Evolutionary conservation across 1,140 invertebrate genomes (phyloP), one percentile per base, ranked within the genome.

Genomic region (Drosophila kikkawai): DNA sequence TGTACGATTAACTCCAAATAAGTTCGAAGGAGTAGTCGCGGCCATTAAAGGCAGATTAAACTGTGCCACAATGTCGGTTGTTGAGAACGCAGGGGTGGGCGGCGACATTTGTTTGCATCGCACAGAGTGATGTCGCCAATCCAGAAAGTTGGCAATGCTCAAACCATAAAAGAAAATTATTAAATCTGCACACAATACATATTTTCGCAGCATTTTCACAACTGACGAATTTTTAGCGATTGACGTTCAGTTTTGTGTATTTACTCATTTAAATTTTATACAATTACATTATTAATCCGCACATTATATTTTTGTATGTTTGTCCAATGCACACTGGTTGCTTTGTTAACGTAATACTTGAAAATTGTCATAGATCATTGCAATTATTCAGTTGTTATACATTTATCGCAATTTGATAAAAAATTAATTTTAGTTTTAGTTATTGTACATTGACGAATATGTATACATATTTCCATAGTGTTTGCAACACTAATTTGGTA

Each of bases 21-120:
- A 65, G 58, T 61, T 83, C 0, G 74, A 44, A 0, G 48, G 45
- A 11, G 71, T 80, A 3, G 78, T 66, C 1, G 74, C 70, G 4
- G 17, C 70, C 29, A 53, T 29, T 15, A 53, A 53, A 2, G 91
- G 91, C 13, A 92, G 51, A 37, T 67, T 63, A 45, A 92, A 92
- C 50, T 92, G 91, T 7, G 91, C 91, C 9, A 92, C 82, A 48
- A 92, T 92, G 37, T 92, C 91, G 56, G 70, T 83, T 8, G 82
- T 76, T n/a, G 68, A 15, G 22, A 83, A 88, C 13, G 29, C 47
- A 36, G 19, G 19, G 36, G 13, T 55, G 19, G 53, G 36, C 26
- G 57, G 37, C 4, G 36, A 19, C 53, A 42, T 22, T 37, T 60
- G 67, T 51, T 74, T 60, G 64, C 65, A 45, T 8, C 17, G 26